Percentiles rank a stretch among this genome's conserved stretches.
Evolutionary conservation across 2,888 invertebrate species (phyloP).

Genomic region (Anodontia alba): DNA sequence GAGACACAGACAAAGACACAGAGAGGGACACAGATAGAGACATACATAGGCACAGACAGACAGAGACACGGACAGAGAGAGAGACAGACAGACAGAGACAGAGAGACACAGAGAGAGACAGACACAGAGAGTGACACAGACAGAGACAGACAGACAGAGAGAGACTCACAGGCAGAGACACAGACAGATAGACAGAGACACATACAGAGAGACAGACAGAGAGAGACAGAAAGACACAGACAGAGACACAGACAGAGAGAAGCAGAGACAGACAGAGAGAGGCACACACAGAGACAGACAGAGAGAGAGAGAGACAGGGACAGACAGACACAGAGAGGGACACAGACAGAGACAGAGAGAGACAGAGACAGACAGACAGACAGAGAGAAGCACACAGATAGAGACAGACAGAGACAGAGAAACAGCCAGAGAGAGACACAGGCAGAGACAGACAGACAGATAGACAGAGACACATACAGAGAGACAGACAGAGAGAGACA

Average conservation of each 20-base stretch:
- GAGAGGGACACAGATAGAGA: background rate
- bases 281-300: background rate
- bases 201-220: conserved; percentile 29
- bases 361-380: background rate
- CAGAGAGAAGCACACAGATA: background rate
- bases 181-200: conserved; percentile 31
- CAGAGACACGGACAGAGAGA: background rate
- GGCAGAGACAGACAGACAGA: too few relatives aligned
- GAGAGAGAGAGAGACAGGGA: background rate
- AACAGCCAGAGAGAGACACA: background rate
- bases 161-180: conserved; percentile 3
- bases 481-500: background rate
- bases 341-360: conserved; percentile 5
- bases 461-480: background rate
- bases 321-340: background rate
- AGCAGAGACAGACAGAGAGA: background rate
- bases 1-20: conserved; percentile 1
- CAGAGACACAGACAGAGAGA: background rate
- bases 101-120: too few relatives aligned
- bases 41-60: background rate
- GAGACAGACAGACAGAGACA: background rate
- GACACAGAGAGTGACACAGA: conserved; percentile 15
- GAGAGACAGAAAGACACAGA: conserved; percentile 10
- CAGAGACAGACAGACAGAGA: background rate
- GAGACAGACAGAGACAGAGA: background rate